A percentile compares a stretch with the other conserved stretches of the same genome.
Conservation (phyloP, 2,113 vertebrate genomes). For the Muntiacus muntjak region DNA sequence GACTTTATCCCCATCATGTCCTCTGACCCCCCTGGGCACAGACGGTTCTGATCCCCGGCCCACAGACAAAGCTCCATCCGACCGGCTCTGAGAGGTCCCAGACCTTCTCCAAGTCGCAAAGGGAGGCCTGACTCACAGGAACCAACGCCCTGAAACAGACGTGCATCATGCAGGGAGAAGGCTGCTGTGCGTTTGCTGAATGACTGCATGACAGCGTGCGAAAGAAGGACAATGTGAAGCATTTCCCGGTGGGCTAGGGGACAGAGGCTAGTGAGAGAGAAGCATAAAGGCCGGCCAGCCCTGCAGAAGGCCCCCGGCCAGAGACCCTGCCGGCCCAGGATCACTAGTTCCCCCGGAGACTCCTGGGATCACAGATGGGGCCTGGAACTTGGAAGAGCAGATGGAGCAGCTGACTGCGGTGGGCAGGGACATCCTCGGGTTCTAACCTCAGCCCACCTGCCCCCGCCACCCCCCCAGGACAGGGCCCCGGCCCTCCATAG, state of each 20-base stretch:
- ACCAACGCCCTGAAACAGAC: not conserved
- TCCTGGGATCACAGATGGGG: constrained; percentile 62
- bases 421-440: not conserved
- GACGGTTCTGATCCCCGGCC: not conserved
- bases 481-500: not conserved
- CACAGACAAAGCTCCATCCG: not conserved
- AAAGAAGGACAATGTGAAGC: fast-evolving
- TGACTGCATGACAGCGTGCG: fast-evolving
- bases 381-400: constrained; percentile 44
- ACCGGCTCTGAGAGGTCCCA: not conserved
- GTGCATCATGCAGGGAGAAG: fast-evolving
- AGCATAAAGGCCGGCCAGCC: not conserved
- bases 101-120: not conserved
- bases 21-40: not conserved
- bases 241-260: not conserved
- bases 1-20: not conserved
- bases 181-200: fast-evolving
- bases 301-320: not conserved
- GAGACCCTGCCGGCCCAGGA: not conserved
- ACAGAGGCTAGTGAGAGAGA: not conserved
- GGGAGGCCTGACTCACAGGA: fast-evolving
- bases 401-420: constrained; percentile 32
- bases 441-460: constrained; percentile 15
- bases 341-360: not conserved
- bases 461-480: not conserved